phyloP scores from a whole-genome alignment of 2,888 invertebrate genomes.

The Sthenelais limicola region DNA sequence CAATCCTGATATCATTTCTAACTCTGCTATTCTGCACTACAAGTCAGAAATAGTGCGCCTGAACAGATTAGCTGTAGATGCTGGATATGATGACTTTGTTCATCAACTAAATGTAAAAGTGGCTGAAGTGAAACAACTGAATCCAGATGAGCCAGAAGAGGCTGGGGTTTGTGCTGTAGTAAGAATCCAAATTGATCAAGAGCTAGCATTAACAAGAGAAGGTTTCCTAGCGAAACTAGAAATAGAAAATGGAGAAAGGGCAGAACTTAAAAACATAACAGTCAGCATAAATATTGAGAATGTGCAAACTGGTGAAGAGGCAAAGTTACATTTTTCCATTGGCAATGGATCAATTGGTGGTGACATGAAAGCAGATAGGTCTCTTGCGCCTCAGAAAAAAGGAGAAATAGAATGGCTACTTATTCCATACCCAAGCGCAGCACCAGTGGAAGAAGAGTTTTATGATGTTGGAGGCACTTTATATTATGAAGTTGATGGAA shows the following conservation, averaged over 20 bases:
- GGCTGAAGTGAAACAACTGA: not conserved
- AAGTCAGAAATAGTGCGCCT: not conserved
- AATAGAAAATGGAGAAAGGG: constrained; percentile 54
- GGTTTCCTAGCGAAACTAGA: constrained; percentile 55
- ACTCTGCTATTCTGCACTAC: constrained; percentile 2
- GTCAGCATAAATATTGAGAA: constrained; percentile 44
- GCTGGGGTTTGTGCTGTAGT: constrained; percentile 55
- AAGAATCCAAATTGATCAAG: constrained; percentile 53
- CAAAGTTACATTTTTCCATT: constrained; percentile 52
- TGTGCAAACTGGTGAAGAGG: constrained; percentile 46
- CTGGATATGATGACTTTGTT: constrained; percentile 5
- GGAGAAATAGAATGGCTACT: constrained; percentile 57
- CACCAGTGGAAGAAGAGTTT: constrained; percentile 51
- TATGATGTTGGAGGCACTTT: constrained; percentile 58
- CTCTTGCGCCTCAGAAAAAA: not conserved
- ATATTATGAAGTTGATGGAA: constrained; percentile 54
- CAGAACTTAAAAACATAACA: constrained; percentile 48
- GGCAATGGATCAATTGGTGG: constrained; percentile 42
- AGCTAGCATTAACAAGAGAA: constrained; percentile 53
- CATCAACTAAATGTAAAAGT: constrained; percentile 15
- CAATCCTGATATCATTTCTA: not conserved
- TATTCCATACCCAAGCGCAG: constrained; percentile 57
- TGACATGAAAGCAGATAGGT: not conserved
- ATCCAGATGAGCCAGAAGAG: constrained; percentile 41
- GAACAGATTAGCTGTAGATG: not conserved